phyloP scores from a whole-genome alignment of 37 sponge, comb jelly and placozoan genomes.

The Oscarella lobularis region DNA sequence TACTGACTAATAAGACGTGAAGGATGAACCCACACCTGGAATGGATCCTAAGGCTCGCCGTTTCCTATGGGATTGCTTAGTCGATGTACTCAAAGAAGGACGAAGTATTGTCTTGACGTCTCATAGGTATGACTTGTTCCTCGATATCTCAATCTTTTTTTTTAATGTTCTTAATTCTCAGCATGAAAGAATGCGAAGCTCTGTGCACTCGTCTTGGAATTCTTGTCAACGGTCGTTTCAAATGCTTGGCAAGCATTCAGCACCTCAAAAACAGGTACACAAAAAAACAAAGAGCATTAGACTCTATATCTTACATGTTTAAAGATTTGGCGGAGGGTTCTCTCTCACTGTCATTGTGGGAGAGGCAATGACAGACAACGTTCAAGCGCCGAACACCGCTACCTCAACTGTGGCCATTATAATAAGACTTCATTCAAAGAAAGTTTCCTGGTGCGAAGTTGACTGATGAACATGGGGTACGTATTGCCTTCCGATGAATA shows the following conservation, averaged over 20 bases:
- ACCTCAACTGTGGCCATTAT: conserved; percentile 20
- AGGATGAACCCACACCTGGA: conserved; percentile 66
- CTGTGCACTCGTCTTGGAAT: conserved; percentile 88
- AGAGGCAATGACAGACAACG: neutral
- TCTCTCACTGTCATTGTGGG: neutral
- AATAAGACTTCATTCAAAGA: conserved; percentile 50
- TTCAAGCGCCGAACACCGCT: too few relatives aligned
- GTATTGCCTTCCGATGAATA: neutral
- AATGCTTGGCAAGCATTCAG: conserved; percentile 89
- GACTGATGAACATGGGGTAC: conserved; percentile 73
- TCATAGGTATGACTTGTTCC: too few relatives aligned
- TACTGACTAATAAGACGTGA: neutral
- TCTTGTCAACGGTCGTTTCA: conserved; percentile 95
- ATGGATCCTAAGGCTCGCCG: conserved; percentile 65
- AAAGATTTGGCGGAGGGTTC: neutral
- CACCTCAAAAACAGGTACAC: conserved; percentile 91
- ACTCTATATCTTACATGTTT: conserved; percentile 5
- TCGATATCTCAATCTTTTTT: too few relatives aligned
- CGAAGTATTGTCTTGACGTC: conserved; percentile 70
- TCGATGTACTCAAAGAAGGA: conserved; percentile 29
- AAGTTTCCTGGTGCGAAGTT: conserved; percentile 55
- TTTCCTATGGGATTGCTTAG: conserved; percentile 65
- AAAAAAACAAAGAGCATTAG: neutral
- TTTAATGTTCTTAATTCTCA: neutral
- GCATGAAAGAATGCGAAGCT: conserved; percentile 99